Conservation (phyloP, 2,888 invertebrate species). For the Arrhopalites spinosus region DNA sequence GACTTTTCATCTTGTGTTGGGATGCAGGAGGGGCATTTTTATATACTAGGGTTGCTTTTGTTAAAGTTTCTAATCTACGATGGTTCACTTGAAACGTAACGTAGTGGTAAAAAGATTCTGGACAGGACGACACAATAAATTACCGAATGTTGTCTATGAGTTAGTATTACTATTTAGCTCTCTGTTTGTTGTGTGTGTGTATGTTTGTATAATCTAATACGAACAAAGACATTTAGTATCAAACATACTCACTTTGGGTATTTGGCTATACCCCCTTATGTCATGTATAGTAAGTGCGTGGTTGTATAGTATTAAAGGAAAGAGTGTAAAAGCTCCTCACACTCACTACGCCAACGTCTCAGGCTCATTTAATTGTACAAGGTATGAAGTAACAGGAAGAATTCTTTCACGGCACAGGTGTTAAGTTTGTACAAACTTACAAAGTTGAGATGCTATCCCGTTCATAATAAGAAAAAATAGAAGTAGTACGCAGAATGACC, state of each 20-base stretch:
- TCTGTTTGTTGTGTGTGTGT: background rate
- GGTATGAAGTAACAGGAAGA: slow-evolving; percentile 22
- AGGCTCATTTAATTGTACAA: slow-evolving; percentile 22
- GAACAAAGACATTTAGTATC: background rate
- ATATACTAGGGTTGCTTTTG: slow-evolving; percentile 5
- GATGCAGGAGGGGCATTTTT: slow-evolving; percentile 19
- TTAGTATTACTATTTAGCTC: slow-evolving; percentile 1
- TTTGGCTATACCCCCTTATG: background rate
- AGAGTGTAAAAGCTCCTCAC: background rate
- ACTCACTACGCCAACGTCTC: slow-evolving; percentile 10
- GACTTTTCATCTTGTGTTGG: slow-evolving; percentile 15
- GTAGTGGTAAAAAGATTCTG: slow-evolving; percentile 34
- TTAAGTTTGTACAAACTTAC: background rate
- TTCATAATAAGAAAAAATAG: background rate
- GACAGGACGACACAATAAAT: slow-evolving; percentile 43
- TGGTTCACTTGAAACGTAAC: slow-evolving; percentile 19
- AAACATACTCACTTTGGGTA: background rate
- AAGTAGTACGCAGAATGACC: background rate
- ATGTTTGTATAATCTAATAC: background rate
- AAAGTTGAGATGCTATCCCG: background rate
- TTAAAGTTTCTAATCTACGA: slow-evolving; percentile 24
- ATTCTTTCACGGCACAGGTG: slow-evolving; percentile 35
- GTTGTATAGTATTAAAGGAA: background rate
- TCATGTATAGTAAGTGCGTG: background rate
- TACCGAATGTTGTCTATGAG: slow-evolving; percentile 42